phyloP scores from a whole-genome alignment of 2,113 vertebrate species.

The Apteryx mantelli region DNA sequence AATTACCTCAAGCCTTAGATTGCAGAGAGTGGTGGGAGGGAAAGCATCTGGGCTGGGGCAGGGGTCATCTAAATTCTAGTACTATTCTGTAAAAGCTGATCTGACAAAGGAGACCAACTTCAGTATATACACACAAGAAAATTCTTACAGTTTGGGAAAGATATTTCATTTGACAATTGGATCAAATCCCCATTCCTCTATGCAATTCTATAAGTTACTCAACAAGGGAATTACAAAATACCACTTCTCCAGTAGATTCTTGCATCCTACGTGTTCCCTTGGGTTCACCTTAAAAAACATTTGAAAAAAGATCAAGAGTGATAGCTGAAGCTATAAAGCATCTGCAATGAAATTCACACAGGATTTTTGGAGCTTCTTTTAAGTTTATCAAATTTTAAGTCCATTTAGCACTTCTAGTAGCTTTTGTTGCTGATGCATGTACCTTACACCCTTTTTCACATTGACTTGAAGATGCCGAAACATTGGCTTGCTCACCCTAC shows the following conservation, averaged over 20 bases:
- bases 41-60: background rate
- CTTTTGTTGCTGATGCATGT: background rate
- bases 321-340: background rate
- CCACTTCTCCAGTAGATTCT: background rate
- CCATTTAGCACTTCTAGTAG: background rate
- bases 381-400: background rate
- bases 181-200: background rate
- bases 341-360: background rate
- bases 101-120: background rate
- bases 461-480: background rate
- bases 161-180: background rate
- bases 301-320: background rate
- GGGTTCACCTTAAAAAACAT: background rate
- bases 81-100: background rate
- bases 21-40: background rate
- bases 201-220: background rate
- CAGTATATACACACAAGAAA: background rate
- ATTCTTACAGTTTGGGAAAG: background rate
- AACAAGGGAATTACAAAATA: background rate
- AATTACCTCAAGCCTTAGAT: constrained; percentile 59
- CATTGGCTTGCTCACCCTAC: background rate
- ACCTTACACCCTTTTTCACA: background rate
- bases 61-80: background rate
- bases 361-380: background rate
- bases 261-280: background rate